A percentile compares a stretch with the other conserved stretches of the same genome.
phyloP scores from a whole-genome alignment of 2,797 vertebrate species.

The Chelonia mydas region DNA sequence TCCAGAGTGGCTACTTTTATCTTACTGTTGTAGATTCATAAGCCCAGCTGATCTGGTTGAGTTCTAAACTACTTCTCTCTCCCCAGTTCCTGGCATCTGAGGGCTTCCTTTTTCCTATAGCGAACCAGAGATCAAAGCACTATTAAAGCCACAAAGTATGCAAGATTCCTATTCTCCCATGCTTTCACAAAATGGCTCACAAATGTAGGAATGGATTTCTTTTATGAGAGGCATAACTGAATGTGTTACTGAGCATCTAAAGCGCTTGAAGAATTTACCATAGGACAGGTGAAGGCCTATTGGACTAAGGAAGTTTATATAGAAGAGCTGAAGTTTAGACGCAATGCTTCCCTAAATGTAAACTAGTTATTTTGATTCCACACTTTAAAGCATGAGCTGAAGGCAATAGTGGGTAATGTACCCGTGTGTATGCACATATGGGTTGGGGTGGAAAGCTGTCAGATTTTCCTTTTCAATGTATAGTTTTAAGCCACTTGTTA shows the following conservation, averaged over 20 bases:
- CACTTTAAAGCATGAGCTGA: neutral
- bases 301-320: neutral
- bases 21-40: neutral
- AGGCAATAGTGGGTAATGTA: fast-evolving
- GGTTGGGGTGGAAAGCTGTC: neutral
- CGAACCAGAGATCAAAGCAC: neutral
- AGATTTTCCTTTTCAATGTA: neutral
- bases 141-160: neutral
- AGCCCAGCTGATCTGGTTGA: neutral
- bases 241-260: neutral
- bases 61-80: neutral
- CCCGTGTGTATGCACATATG: neutral
- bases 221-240: neutral
- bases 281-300: neutral
- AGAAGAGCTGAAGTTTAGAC: neutral
- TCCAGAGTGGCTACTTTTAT: neutral
- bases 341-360: neutral
- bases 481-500: neutral
- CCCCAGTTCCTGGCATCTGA: neutral
- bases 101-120: neutral
- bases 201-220: neutral
- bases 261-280: neutral
- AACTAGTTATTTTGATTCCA: neutral
- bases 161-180: neutral
- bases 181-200: neutral